Conservation (phyloP, 2,888 invertebrate genomes). For the Anaspis maculata region DNA sequence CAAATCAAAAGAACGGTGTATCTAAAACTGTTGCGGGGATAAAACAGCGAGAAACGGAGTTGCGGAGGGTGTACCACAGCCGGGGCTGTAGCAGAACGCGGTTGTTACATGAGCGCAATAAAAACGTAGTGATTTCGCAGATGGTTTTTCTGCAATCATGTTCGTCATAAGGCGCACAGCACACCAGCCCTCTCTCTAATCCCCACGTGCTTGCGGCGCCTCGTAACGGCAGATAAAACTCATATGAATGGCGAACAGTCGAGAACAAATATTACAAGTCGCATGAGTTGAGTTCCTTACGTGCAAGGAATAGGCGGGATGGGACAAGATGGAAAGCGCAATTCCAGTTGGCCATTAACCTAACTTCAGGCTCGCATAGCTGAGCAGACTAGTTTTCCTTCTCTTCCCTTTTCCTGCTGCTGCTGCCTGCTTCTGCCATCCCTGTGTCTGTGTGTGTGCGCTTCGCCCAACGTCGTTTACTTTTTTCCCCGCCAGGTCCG, state of each 20-base stretch:
- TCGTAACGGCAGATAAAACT: slow-evolving; percentile 38
- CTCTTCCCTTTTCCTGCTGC: slow-evolving; percentile 26
- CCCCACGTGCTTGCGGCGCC: slow-evolving; percentile 39
- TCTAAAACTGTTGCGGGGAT: no score
- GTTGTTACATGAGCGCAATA: no score
- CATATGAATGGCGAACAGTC: slow-evolving; percentile 41
- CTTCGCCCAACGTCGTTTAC: slow-evolving; percentile 9
- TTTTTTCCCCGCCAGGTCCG: slow-evolving; percentile 16
- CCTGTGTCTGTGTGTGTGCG: no score
- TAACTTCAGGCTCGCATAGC: slow-evolving; percentile 56
- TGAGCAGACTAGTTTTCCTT: slow-evolving; percentile 33
- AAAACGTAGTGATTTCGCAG: slow-evolving; percentile 17
- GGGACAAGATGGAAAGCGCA: slow-evolving; percentile 58
- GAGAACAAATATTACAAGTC: slow-evolving; percentile 44
- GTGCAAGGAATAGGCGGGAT: slow-evolving; percentile 43
- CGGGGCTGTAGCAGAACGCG: no score
- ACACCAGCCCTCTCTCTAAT: no score
- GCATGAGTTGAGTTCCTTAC: slow-evolving; percentile 44
- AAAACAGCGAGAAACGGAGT: no score
- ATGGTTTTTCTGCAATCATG: slow-evolving; percentile 22
- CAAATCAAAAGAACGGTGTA: no score
- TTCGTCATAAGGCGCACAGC: slow-evolving; percentile 18
- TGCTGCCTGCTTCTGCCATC: no score
- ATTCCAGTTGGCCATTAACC: slow-evolving; percentile 66
- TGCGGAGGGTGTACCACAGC: no score